These are phyloP conservation scores for Drosophila kohkoa DNA, from an alignment of 1,140 invertebrate species.

Conservation along the genomic window DNA sequence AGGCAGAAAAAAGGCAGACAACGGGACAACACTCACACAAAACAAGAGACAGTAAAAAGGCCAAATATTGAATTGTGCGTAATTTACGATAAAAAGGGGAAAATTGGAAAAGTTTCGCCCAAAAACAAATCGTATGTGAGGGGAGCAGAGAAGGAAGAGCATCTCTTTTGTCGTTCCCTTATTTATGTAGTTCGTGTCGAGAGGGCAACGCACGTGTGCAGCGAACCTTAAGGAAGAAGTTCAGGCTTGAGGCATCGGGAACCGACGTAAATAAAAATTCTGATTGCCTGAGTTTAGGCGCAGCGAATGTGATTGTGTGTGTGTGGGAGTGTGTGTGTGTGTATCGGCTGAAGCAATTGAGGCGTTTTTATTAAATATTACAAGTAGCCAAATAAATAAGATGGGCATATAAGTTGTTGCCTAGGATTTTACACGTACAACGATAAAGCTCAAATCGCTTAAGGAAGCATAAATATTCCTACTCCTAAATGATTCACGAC, in stretches of 20 bases:
- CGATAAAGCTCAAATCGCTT: slow-evolving; percentile 24
- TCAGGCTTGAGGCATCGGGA: slow-evolving; percentile 12
- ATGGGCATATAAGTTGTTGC: slow-evolving; percentile 44
- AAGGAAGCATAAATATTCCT: slow-evolving; percentile 14
- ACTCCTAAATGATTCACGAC: neutral
- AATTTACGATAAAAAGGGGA: slow-evolving; percentile 84
- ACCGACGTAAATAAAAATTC: slow-evolving; percentile 73
- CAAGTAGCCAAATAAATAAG: slow-evolving; percentile 72
- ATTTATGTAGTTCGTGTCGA: slow-evolving; percentile 78
- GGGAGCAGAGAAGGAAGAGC: neutral
- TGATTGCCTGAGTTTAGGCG: slow-evolving; percentile 71
- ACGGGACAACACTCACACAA: slow-evolving; percentile 47
- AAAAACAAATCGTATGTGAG: slow-evolving; percentile 40
- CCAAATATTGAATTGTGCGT: slow-evolving; percentile 83
- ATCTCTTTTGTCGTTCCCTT: slow-evolving; percentile 60
- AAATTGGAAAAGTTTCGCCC: slow-evolving; percentile 82
- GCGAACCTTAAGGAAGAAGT: neutral
- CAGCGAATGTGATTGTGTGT: neutral
- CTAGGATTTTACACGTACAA: slow-evolving; percentile 11
- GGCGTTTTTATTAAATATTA: slow-evolving; percentile 73
- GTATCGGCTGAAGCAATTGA: slow-evolving; percentile 46
- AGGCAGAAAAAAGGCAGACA: slow-evolving; percentile 81
- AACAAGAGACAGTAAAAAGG: slow-evolving; percentile 74
- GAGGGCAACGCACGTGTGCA: slow-evolving; percentile 62
- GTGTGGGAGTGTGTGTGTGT: slow-evolving; percentile 15